These are phyloP conservation scores for Nomada fucata DNA, from an alignment of 2,888 invertebrate genomes.

Conservation along the genomic window DNA sequence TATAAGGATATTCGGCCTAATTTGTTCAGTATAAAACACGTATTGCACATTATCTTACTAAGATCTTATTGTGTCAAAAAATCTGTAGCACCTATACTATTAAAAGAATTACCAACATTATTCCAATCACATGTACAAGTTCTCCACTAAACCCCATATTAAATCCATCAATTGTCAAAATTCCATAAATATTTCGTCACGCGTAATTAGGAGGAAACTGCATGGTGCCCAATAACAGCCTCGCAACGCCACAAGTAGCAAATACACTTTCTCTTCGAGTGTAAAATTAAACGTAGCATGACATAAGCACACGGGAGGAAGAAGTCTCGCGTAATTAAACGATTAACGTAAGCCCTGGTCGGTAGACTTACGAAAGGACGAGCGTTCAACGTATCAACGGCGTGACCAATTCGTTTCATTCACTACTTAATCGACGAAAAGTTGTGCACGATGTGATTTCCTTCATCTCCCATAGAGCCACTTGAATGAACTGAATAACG, in stretches of 20 bases:
- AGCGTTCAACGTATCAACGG: slow-evolving; percentile 3
- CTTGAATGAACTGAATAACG: slow-evolving; percentile 6
- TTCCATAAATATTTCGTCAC: not conserved
- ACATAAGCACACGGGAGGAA: not conserved
- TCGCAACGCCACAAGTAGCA: not conserved
- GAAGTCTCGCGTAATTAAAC: slow-evolving; percentile 7
- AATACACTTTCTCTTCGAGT: slow-evolving; percentile 3
- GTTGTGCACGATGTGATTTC: not conserved
- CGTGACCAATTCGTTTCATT: slow-evolving; percentile 2
- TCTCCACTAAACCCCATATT: not conserved
- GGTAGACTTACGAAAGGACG: not conserved
- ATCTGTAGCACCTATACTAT: too few species aligned
- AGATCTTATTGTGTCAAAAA: too few species aligned
- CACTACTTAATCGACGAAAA: slow-evolving; percentile 11
- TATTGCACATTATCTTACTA: too few species aligned
- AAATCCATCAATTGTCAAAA: not conserved
- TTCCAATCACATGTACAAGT: too few species aligned
- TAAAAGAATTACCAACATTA: too few species aligned
- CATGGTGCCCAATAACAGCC: not conserved
- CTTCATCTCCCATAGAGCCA: slow-evolving; percentile 12
- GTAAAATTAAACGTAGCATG: not conserved
- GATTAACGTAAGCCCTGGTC: slow-evolving; percentile 1
- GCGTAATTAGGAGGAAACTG: not conserved
- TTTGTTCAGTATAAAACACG: too few species aligned
- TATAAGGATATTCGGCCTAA: too few species aligned